Evolutionary conservation across 2,797 vertebrate species (phyloP).

Genomic region (Lycodopsis pacificus): DNA sequence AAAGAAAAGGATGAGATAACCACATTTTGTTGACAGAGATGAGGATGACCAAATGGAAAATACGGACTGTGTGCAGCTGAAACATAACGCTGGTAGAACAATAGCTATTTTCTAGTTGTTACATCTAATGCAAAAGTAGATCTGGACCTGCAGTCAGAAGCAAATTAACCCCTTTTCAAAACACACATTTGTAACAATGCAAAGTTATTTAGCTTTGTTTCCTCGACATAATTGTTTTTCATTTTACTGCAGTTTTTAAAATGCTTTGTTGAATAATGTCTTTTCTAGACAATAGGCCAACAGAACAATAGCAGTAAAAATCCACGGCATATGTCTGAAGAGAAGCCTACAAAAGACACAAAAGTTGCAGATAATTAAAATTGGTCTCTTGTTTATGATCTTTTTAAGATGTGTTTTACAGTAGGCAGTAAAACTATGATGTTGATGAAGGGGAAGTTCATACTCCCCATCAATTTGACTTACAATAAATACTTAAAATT

Average conservation of each 20-base stretch:
- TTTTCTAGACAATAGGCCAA: slow-evolving; percentile 2
- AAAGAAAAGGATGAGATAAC: slow-evolving; percentile 47
- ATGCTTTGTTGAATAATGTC: neutral
- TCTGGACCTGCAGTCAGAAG: neutral
- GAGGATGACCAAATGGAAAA: slow-evolving; percentile 45
- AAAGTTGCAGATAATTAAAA: slow-evolving; percentile 1
- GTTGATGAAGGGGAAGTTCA: neutral
- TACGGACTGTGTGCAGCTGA: slow-evolving; percentile 4
- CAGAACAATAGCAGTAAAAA: neutral
- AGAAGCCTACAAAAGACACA: slow-evolving; percentile 1
- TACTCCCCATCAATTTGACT: neutral
- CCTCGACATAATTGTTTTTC: neutral
- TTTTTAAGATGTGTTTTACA: neutral
- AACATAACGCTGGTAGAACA: slow-evolving; percentile 19
- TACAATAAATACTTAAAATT: slow-evolving; percentile 18
- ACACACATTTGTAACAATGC: neutral
- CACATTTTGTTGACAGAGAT: slow-evolving; percentile 40
- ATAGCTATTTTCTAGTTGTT: slow-evolving; percentile 27
- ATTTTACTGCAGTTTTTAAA: neutral
- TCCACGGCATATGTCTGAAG: neutral
- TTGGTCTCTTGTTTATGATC: neutral
- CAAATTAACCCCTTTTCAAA: neutral
- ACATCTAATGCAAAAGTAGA: slow-evolving; percentile 20
- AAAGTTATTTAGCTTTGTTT: neutral
- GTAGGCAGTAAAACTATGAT: neutral